Evolutionary conservation across 2,888 invertebrate genomes (phyloP).

Genomic region (Lithophane leautieri): DNA sequence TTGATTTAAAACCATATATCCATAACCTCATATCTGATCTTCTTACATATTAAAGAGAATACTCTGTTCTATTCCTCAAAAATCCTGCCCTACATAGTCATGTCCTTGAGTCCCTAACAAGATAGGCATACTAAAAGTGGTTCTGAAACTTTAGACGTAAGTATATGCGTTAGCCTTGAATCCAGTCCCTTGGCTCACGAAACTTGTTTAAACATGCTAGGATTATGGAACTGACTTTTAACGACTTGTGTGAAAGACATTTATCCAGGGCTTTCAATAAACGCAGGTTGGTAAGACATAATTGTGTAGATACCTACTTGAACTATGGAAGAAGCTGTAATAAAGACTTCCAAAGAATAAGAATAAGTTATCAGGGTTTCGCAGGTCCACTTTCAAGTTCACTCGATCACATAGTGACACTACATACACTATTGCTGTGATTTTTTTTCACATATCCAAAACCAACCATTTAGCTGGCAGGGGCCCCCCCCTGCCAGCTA

Average conservation of each 20-base stretch:
- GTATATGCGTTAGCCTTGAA: conserved; percentile 38
- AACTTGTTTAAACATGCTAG: conserved; percentile 20
- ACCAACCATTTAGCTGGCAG: too few species aligned
- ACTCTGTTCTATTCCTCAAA: not conserved
- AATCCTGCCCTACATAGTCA: not conserved
- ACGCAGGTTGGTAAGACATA: not conserved
- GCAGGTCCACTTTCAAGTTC: conserved; percentile 25
- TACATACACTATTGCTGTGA: too few species aligned
- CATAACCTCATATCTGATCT: too few species aligned
- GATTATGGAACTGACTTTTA: conserved; percentile 19
- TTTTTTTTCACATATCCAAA: too few species aligned
- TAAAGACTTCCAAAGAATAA: conserved; percentile 14
- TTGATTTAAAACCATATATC: too few species aligned
- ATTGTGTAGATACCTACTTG: not conserved
- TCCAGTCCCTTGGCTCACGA: conserved; percentile 14
- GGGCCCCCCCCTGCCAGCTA: too few species aligned
- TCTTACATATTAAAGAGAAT: too few species aligned
- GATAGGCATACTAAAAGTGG: conserved; percentile 24
- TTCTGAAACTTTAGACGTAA: conserved; percentile 30
- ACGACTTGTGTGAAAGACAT: not conserved
- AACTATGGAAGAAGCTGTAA: not conserved
- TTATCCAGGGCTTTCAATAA: not conserved
- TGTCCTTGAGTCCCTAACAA: conserved; percentile 32
- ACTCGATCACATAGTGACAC: conserved; percentile 33
- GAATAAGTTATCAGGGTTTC: conserved; percentile 43